Conservation (phyloP, 2,113 vertebrate genomes). For the Pycnonotus jocosus region DNA sequence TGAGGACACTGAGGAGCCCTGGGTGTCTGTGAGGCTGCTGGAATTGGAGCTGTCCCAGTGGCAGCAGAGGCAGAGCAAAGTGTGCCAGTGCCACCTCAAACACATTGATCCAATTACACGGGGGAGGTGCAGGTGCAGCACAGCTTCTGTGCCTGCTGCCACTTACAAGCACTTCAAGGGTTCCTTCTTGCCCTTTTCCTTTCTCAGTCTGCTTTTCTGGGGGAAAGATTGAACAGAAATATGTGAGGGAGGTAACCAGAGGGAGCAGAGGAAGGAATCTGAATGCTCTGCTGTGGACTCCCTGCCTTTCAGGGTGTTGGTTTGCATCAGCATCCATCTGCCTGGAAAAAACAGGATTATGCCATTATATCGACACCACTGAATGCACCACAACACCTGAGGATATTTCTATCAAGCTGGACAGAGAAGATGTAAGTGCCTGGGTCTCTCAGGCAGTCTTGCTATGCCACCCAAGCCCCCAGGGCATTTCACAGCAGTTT, state of each 20-base stretch:
- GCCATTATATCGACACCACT: not conserved
- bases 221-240: not conserved
- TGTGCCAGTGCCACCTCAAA: not conserved
- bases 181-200: not conserved
- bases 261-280: not conserved
- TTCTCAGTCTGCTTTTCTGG: not conserved
- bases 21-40: not conserved
- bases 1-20: not conserved
- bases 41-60: not conserved
- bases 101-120: not conserved
- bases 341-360: not conserved
- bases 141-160: not conserved
- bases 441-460: not conserved
- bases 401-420: not conserved
- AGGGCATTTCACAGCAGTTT: slow-evolving; percentile 18
- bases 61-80: not conserved
- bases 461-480: slow-evolving; percentile 10
- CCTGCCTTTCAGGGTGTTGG: not conserved
- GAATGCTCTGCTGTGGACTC: not conserved
- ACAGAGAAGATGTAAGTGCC: not conserved
- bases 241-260: not conserved
- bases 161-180: not conserved
- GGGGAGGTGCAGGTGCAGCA: not conserved
- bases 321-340: not conserved
- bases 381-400: not conserved